Evolutionary conservation across 2,113 vertebrate genomes (phyloP), one percentile per base, ranked within the genome.

Genomic region (Lutjanus erythropterus): DNA sequence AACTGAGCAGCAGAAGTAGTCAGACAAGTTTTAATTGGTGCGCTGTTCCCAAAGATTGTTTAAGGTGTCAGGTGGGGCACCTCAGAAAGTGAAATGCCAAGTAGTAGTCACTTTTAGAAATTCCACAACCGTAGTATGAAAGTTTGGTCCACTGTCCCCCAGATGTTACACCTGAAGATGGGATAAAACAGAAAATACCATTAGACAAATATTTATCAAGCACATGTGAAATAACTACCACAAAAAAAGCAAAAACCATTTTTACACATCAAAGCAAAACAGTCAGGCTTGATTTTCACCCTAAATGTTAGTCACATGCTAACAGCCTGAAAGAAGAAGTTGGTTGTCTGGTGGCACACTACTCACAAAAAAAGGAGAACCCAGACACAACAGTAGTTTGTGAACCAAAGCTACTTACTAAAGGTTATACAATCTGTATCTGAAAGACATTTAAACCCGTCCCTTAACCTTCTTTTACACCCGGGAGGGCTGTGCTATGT

Each of bases 101-200:
- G 7, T 39, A 25, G 16, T 12, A 9, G 18, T 70, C 14, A 23
- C 61, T 23, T 44, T 31, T 11, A 29, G 19, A 6, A 62, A 39
- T n/a, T 73, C 33, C 37, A 41, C 49, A 59, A 31, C 12, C 41
- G 46, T 19, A 18, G 19, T 7, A 27, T 29, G 33, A 68, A 72
- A 60, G 69, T 59, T 25, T 31, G 56, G 27, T 80, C 75, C 49
- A 42, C 65, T 47, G 16, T 64, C 7, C 16, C 5, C 19, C 9
- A 11, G 58, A 50, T 41, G 21, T 41, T 35, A 50, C 9, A 71
- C 53, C 89, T 89, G 53, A 42, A 86, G 44, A 8, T n/a, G 44
- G 39, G 70, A 85, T 4, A 64, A 49, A 65, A 70, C 11, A 85
- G 2, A 74, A 56, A 52, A 52, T 1, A 55, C 1, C 0, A 33